Base-by-base conservation (phyloP, 2,888 invertebrate species). In the Atrina japonica region DNA sequence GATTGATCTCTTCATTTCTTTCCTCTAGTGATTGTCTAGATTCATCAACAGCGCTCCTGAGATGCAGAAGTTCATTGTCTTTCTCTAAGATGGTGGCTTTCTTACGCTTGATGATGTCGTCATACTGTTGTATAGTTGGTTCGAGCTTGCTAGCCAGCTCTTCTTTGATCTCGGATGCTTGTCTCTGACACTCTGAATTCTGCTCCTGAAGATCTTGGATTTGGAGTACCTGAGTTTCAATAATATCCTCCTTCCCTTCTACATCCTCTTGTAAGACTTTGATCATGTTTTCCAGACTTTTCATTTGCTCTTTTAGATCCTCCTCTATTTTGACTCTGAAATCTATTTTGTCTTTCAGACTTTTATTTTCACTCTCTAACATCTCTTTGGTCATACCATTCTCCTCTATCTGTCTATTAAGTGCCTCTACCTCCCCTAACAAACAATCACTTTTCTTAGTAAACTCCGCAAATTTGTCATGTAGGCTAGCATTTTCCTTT, bases 401-500 rank as follows among this genome's bases (percentile, higher is more conserved):
- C 27, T 23, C 41, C 41, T 66, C 60, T 18, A 59, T 18, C 47
- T 67, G 52, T 52, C 47, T 52, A 56, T 72, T 59, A 29, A 70
- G 14, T 61, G 29, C 53, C 11, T 58, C 63, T 45, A 59, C 64
- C 52, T 76, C 68, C 16, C 58, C 45, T 55, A 14, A 41, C 3
- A 43, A 16, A 47, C 18, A 21, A 49, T 56, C 58, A 14, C 35
- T 21, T 11, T 25, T 49, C 14, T 29, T 23, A 49, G 64, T 56
- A 9, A 74, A 49, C 18, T 27, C 16, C 49, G 50, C 49, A 47
- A 68, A 16, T 60, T 60, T 60, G 9, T 70, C 65, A 52, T 23
- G 45, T 30, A 74, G 52, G 3, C 58, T 50, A 40, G 65, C 11
- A 16, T 73, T 74, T 40, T 73, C 76, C 29, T 75, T 65, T 30